Percentiles rank a stretch among this genome's conserved stretches.
These are phyloP conservation scores for Elegia similella DNA, from an alignment of 2,888 invertebrate species.

Conservation along the genomic window DNA sequence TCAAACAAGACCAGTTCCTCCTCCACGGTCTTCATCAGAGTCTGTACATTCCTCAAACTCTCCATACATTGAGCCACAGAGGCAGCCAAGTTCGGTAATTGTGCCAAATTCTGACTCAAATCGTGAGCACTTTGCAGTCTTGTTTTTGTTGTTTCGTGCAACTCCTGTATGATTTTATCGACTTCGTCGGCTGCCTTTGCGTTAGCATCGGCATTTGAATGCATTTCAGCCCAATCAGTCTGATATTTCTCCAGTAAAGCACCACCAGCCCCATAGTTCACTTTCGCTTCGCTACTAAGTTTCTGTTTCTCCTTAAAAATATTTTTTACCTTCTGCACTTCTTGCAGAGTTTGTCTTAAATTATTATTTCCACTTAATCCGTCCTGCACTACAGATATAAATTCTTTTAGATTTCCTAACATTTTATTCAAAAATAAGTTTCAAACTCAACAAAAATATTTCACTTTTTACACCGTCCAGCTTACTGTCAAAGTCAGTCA, in stretches of 20 bases:
- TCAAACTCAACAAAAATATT: constrained; percentile 10
- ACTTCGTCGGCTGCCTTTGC: constrained; percentile 82
- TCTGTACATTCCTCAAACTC: constrained; percentile 78
- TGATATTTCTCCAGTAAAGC: constrained; percentile 87
- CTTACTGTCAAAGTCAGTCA: no score
- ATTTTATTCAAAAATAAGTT: constrained; percentile 38
- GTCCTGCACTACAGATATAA: constrained; percentile 74
- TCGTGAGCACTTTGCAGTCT: constrained; percentile 61
- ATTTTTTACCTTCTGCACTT: constrained; percentile 69
- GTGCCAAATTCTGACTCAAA: constrained; percentile 55
- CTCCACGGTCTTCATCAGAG: constrained; percentile 84
- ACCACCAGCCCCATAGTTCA: constrained; percentile 84
- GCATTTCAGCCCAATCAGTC: constrained; percentile 86
- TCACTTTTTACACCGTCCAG: no score
- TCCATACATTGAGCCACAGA: constrained; percentile 76
- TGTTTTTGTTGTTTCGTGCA: constrained; percentile 54
- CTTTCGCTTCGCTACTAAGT: constrained; percentile 54
- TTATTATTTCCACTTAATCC: constrained; percentile 66
- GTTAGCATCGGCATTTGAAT: constrained; percentile 85
- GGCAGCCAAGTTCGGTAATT: constrained; percentile 63
- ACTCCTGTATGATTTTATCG: constrained; percentile 62
- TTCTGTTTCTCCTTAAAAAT: constrained; percentile 70
- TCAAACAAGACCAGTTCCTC: constrained; percentile 84
- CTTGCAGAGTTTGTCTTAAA: constrained; percentile 65
- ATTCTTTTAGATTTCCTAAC: constrained; percentile 75